Base-by-base conservation (phyloP, 2,113 vertebrate species). In the Ranitomeya imitator region DNA sequence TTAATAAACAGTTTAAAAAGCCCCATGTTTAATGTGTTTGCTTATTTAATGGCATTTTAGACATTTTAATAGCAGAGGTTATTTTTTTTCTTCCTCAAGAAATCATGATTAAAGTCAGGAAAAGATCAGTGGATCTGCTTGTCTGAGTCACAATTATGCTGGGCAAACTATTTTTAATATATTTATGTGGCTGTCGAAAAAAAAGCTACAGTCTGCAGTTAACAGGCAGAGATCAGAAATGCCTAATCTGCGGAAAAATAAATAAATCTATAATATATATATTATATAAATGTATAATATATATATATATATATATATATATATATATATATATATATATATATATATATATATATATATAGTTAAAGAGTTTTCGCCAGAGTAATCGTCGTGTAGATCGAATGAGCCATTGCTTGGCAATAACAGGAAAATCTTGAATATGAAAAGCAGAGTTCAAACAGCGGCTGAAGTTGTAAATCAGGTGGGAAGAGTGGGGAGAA, bases 1-100 rank as follows among this genome's bases (percentile, higher is more conserved):
- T 88, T 88, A 88, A 83, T 88, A 84, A 88, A 88, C 87, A 84
- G n/a, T 85, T 69, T 74, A 69, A 84, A 79, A 76, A 69, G 86
- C 79, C 54, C 57, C 16, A 37, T 76, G 69, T 69, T 88, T 76
- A 83, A 88, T 78, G 87, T 65, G 59, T 77, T 88, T 74, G 82
- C 87, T 85, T 88, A 79, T 85, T 85, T 85, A 83, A 79, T 57
- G 21, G 73, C 87, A 74, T 74, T 78, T 88, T 85, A 79, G 83
- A 88, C 60, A 21, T 51, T 51, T 83, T 55, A 83, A 84, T 88
- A 69, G 73, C 73, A 59, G 71, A 83, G 71, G 54, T 77, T 78
- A 37, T 85, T 84, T 31, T 45, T 84, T 83, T 65, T 67, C 6
- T 65, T 21, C 77, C 18, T 76, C 37, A 52, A 65, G 26, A 51